Evolutionary conservation across 2,888 invertebrate genomes (phyloP).

Genomic region (Drosophila yooni): DNA sequence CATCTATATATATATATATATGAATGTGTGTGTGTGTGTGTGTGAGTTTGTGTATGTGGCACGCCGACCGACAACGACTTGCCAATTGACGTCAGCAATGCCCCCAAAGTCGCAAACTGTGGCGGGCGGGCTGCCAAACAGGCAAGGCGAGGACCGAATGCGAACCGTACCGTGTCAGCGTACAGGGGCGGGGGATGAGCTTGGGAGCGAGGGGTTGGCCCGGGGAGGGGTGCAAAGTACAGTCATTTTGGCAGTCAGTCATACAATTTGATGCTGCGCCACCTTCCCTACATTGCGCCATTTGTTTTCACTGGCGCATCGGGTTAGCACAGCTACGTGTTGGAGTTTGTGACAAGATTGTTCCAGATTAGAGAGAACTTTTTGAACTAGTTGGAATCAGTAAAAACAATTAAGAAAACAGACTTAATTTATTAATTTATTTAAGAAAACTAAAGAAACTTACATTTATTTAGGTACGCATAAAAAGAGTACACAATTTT

Average conservation of each 20-base stretch:
- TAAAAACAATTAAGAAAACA: too few relatives aligned
- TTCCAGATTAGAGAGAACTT: too few relatives aligned
- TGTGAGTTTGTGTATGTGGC: slow-evolving; percentile 63
- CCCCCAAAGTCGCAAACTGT: slow-evolving; percentile 81
- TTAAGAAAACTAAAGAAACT: too few relatives aligned
- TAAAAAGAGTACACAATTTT: slow-evolving; percentile 20
- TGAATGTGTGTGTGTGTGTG: slow-evolving; percentile 17
- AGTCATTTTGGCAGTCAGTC: slow-evolving; percentile 79
- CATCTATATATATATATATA: slow-evolving; percentile 7
- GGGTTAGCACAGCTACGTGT: background rate
- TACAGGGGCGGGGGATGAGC: background rate
- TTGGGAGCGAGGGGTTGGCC: background rate
- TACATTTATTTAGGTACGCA: background rate
- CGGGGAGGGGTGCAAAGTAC: slow-evolving; percentile 21
- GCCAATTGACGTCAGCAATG: slow-evolving; percentile 85
- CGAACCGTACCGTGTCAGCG: slow-evolving; percentile 26
- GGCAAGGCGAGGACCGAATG: slow-evolving; percentile 42
- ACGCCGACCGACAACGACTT: slow-evolving; percentile 81
- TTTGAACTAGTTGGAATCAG: too few relatives aligned
- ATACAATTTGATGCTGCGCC: slow-evolving; percentile 69
- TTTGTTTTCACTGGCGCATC: slow-evolving; percentile 5
- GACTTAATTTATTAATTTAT: too few relatives aligned
- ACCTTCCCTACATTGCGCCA: slow-evolving; percentile 35
- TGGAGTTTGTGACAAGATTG: slow-evolving; percentile 9
- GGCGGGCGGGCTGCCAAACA: slow-evolving; percentile 76